Conservation (phyloP, 2,797 vertebrate species). For the Cyprinella venusta region DNA sequence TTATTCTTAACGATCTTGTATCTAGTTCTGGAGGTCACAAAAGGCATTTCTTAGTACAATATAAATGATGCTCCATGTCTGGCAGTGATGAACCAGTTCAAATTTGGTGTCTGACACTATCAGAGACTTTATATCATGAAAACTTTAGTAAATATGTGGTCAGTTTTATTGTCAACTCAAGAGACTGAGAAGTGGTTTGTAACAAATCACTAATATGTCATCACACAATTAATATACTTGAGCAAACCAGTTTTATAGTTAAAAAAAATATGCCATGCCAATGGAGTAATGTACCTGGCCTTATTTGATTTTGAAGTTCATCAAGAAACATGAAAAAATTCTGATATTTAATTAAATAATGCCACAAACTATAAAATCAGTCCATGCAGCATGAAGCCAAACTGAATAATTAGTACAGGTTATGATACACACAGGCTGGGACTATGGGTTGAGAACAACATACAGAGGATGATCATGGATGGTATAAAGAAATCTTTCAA, state of each 20-base stretch:
- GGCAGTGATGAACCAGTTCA: conserved; percentile 12
- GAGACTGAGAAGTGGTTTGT: background rate
- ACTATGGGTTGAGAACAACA: background rate
- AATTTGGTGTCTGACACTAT: background rate
- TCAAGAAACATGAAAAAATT: background rate
- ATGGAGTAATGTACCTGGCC: background rate
- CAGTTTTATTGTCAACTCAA: conserved; percentile 3
- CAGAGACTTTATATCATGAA: background rate
- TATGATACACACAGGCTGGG: background rate
- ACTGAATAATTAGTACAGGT: background rate
- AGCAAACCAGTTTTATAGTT: background rate
- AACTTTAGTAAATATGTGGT: background rate
- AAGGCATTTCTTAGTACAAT: conserved; percentile 8
- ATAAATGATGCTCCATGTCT: conserved; percentile 17
- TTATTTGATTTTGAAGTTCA: background rate
- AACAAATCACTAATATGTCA: background rate
- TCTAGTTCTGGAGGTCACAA: conserved; percentile 25
- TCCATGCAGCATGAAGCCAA: conserved; percentile 6
- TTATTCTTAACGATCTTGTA: background rate
- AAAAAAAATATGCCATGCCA: background rate
- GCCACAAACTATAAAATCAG: background rate
- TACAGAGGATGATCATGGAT: background rate
- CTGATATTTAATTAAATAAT: background rate
- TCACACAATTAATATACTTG: background rate
- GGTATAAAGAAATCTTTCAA: background rate